Conservation (phyloP, 1,140 invertebrate species). For the Lordiphosa collinella region DNA sequence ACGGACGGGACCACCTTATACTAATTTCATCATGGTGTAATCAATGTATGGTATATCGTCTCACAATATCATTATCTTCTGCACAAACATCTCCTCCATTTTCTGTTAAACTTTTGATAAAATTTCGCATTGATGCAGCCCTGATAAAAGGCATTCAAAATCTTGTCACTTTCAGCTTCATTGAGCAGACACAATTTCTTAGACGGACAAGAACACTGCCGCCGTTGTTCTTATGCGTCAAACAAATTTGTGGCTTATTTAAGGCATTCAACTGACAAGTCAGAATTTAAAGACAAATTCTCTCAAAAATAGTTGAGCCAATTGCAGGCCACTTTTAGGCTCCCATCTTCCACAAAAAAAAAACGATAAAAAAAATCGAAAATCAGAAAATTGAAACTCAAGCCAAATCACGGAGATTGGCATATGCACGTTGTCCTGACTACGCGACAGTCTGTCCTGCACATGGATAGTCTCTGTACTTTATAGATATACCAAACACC, state of each 20-base stretch:
- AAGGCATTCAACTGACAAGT: conserved; percentile 3
- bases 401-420: not conserved
- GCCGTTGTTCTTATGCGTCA: not conserved
- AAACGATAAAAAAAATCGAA: not conserved
- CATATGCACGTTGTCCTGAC: not conserved
- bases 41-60: not conserved
- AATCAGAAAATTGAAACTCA: not conserved
- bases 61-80: no score
- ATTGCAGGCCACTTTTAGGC: not conserved
- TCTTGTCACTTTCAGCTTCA: conserved; percentile 34
- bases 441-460: not conserved
- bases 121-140: conserved; percentile 6
- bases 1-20: no score
- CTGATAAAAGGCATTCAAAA: conserved; percentile 21
- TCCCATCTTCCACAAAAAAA: not conserved
- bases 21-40: no score
- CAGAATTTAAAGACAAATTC: conserved; percentile 1
- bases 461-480: conserved; percentile 1
- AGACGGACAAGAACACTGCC: conserved; percentile 19
- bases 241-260: conserved; percentile 37
- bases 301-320: not conserved
- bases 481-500: conserved; percentile 1
- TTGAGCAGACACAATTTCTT: conserved; percentile 18
- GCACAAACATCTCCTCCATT: no score
- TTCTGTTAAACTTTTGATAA: not conserved